A percentile compares a stretch with the other conserved stretches of the same genome.
These are phyloP conservation scores for Nycticryphes semicollaris DNA, from an alignment of 2,113 vertebrate genomes.

Conservation along the genomic window DNA sequence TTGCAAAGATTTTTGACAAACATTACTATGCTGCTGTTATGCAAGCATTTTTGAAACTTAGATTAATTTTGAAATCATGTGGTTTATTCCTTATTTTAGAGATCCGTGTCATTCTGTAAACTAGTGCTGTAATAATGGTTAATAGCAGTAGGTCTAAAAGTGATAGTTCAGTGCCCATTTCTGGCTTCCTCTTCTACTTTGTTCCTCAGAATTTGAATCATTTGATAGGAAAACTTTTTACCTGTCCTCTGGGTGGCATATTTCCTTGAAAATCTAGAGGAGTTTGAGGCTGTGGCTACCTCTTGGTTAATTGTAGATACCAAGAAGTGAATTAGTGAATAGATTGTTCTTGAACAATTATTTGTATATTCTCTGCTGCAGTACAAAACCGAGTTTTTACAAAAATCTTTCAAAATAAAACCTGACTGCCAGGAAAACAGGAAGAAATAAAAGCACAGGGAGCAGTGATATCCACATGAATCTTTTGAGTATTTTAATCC, in stretches of 20 bases:
- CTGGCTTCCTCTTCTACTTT: neutral
- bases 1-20: neutral
- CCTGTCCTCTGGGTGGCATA: neutral
- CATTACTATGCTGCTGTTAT: neutral
- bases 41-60: neutral
- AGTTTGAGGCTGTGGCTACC: neutral
- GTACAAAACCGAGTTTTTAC: neutral
- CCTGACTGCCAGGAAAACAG: neutral
- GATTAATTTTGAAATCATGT: neutral
- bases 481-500: neutral
- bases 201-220: neutral
- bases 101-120: neutral
- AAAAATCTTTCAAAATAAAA: neutral
- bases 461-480: neutral
- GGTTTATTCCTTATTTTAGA: neutral
- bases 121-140: neutral
- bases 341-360: neutral
- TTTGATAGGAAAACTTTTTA: neutral
- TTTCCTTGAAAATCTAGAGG: neutral
- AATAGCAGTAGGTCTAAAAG: neutral
- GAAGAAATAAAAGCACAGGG: neutral
- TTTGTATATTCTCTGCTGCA: neutral
- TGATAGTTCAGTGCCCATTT: neutral
- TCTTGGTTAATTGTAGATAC: neutral
- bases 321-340: neutral